Percentiles rank a stretch among this genome's conserved stretches.
These are phyloP conservation scores for Stegostoma tigrinum DNA, from an alignment of 2,113 vertebrate species.

Conservation along the genomic window DNA sequence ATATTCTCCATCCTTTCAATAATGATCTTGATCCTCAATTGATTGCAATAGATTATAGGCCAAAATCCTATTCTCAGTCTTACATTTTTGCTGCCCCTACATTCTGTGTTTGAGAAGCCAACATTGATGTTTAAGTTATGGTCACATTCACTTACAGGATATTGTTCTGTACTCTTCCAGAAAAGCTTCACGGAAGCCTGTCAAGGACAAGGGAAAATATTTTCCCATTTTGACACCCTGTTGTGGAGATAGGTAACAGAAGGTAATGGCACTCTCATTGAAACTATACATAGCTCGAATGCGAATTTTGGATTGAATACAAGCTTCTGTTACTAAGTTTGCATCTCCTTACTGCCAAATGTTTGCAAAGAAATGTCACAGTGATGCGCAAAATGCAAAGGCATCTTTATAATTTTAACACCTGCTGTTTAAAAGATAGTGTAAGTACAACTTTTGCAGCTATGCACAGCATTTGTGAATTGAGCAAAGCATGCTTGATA, in stretches of 20 bases:
- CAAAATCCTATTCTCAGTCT: not conserved
- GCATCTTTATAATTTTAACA: not conserved
- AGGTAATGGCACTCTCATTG: not conserved
- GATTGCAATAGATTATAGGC: not conserved
- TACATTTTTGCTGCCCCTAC: not conserved
- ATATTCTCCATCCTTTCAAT: not conserved
- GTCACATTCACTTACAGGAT: not conserved
- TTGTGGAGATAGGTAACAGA: constrained; percentile 20
- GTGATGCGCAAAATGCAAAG: not conserved
- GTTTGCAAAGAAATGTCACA: not conserved
- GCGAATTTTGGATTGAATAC: not conserved
- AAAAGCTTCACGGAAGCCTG: not conserved
- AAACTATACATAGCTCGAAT: not conserved
- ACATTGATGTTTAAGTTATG: not conserved
- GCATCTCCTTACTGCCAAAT: not conserved
- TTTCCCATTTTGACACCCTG: constrained; percentile 3
- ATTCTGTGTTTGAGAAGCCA: not conserved
- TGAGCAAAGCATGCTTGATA: not conserved
- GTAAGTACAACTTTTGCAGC: not conserved
- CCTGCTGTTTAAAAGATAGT: not conserved
- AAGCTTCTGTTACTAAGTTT: not conserved
- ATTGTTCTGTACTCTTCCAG: not conserved
- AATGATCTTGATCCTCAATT: not conserved
- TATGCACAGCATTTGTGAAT: not conserved
- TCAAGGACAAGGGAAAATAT: not conserved